Percentiles rank a stretch among this genome's conserved stretches.
Evolutionary conservation across 64 coral and sea anemone genomes (phyloP).

Genomic region (Montipora foliosa): DNA sequence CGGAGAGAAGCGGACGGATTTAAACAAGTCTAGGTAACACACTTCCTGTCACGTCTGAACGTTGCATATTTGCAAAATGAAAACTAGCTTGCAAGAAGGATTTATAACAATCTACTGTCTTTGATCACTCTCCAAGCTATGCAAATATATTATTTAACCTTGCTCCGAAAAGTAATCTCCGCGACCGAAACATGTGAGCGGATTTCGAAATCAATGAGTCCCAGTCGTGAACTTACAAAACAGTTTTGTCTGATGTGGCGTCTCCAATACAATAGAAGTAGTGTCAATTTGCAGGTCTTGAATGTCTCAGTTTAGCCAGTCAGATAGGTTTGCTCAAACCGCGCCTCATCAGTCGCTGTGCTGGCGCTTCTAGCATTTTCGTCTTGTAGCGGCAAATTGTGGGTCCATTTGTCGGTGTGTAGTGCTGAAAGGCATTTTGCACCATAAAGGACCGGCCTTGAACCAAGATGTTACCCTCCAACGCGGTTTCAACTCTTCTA

Average conservation of each 20-base stretch:
- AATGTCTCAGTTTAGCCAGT: constrained; percentile 29
- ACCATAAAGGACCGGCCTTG: constrained; percentile 4
- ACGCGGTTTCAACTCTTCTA: constrained; percentile 13
- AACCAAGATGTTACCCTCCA: constrained; percentile 22
- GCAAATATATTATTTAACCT: too few species aligned
- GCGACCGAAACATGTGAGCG: too few species aligned
- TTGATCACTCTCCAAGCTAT: too few species aligned
- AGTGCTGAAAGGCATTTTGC: constrained; percentile 33
- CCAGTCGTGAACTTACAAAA: background rate
- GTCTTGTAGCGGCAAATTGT: background rate
- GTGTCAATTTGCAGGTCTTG: constrained; percentile 55
- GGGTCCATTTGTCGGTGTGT: constrained; percentile 28
- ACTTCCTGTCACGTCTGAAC: too few species aligned
- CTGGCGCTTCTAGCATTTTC: constrained; percentile 25
- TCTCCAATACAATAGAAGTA: constrained; percentile 43
- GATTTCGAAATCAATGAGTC: background rate
- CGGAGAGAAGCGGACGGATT: too few species aligned
- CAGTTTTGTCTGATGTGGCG: constrained; percentile 39
- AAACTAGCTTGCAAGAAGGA: too few species aligned
- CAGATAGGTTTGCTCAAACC: background rate
- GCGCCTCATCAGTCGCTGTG: background rate
- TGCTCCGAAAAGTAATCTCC: too few species aligned
- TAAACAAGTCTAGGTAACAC: too few species aligned
- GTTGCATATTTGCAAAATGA: too few species aligned
- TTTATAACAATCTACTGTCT: too few species aligned